Evolutionary conservation across 2,113 vertebrate species (phyloP), one percentile per base, ranked within the genome.

Genomic region (Chaetops frenatus): DNA sequence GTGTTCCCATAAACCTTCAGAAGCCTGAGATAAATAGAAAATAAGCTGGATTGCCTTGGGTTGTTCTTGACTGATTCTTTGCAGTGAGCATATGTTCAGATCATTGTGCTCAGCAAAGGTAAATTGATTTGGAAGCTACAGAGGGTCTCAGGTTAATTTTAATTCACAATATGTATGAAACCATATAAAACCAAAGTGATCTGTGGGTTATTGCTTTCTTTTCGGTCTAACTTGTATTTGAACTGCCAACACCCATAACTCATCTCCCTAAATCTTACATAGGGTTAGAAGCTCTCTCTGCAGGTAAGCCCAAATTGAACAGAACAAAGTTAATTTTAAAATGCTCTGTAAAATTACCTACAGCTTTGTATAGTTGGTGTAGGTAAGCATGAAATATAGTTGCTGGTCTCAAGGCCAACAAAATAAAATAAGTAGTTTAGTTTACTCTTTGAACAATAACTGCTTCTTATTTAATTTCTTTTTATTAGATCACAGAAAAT

Each of bases 401-500:
- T 69, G 56, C 28, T 51, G 48, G 22, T 93, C 60, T 90, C 47
- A 28, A 2, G 22, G 36, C 48, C 29, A 90, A 48, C 4, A 10
- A 35, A 86, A 33, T 71, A 4, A 58, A 33, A 50, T 31, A 17
- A 36, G n/a, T 64, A 36, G 31, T 62, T 66, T 51, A 21, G 18
- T 93, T 91, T 95, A 40, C 11, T 78, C 82, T 73, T 73, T 80
- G 71, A 86, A 70, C 35, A 12, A 12, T 97, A 92, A 94, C 71
- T 93, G 51, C 71, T 83, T 62, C 50, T 90, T 90, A 78, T 89
- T 86, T 90, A 12, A 61, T 88, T 76, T 95, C 44, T 91, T 90
- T 88, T 88, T 85, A 33, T 72, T 92, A 99, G 99, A 99, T 96
- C 98, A 98, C 12, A 98, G 98, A 95, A 98, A 98, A 92, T 99